These are phyloP conservation scores for Engystomops pustulosus DNA, from an alignment of 2,113 vertebrate genomes.

Conservation along the genomic window DNA sequence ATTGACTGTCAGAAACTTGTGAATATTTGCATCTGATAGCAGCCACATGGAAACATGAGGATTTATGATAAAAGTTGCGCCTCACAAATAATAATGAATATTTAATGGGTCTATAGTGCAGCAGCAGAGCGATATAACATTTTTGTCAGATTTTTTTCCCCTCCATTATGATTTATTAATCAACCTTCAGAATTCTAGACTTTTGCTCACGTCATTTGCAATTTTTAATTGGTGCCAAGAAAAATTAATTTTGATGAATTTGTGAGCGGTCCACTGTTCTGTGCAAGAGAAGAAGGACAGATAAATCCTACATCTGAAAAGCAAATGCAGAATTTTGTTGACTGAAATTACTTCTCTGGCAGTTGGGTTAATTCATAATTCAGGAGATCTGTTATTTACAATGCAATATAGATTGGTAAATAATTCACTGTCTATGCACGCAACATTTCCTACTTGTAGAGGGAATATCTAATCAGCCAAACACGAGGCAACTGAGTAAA, in stretches of 20 bases:
- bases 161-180: slow-evolving; percentile 45
- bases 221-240: slow-evolving; percentile 31
- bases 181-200: slow-evolving; percentile 8
- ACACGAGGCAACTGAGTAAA: neutral
- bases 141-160: slow-evolving; percentile 14
- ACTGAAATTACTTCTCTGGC: slow-evolving; percentile 78
- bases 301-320: slow-evolving; percentile 32
- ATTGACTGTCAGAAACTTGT: neutral
- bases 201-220: slow-evolving; percentile 36
- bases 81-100: slow-evolving; percentile 36
- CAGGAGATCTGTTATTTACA: slow-evolving; percentile 80
- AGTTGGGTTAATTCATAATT: slow-evolving; percentile 83
- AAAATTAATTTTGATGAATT: slow-evolving; percentile 37
- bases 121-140: neutral
- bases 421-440: slow-evolving; percentile 77
- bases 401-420: slow-evolving; percentile 79
- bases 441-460: slow-evolving; percentile 57
- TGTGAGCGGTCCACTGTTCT: neutral
- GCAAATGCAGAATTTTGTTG: slow-evolving; percentile 62
- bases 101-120: slow-evolving; percentile 35
- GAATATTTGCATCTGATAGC: neutral
- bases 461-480: slow-evolving; percentile 29
- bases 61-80: slow-evolving; percentile 44
- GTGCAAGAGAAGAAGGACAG: neutral
- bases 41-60: slow-evolving; percentile 18